A percentile compares a stretch with the other conserved stretches of the same genome.
These are phyloP conservation scores for Eustalomyia histrio DNA, from an alignment of 2,888 invertebrate species.

Conservation along the genomic window DNA sequence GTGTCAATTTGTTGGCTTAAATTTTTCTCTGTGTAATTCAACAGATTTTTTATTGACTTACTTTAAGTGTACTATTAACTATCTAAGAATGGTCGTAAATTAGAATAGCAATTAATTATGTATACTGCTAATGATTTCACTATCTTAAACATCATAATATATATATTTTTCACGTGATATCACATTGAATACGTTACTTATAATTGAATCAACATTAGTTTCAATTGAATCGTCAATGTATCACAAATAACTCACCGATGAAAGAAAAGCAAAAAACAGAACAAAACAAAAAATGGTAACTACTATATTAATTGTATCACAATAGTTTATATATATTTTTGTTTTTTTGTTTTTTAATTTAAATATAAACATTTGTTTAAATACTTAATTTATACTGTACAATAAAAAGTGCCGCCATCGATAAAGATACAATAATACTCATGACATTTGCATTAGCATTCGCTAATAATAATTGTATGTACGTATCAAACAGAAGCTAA, in stretches of 20 bases:
- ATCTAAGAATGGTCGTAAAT: no score
- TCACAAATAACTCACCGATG: neutral
- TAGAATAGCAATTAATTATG: no score
- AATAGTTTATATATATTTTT: neutral
- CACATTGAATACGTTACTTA: neutral
- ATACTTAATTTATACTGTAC: conserved; percentile 47
- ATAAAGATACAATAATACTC: conserved; percentile 32
- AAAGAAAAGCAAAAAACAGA: neutral
- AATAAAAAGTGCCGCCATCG: conserved; percentile 49
- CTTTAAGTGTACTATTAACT: no score
- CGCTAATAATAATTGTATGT: conserved; percentile 44
- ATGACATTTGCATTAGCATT: conserved; percentile 60
- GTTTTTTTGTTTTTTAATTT: conserved; percentile 12
- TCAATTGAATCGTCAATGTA: neutral
- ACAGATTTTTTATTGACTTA: no score
- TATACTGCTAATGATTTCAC: no score
- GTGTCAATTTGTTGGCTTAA: no score
- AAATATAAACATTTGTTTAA: conserved; percentile 55
- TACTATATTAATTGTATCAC: neutral
- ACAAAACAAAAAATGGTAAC: neutral
- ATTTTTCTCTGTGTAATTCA: no score
- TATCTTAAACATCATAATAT: neutral
- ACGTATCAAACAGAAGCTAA: conserved; percentile 67
- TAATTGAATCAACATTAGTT: neutral
- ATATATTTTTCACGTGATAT: neutral